Evolutionary conservation across 2,797 vertebrate genomes (phyloP), one percentile per base, ranked within the genome.

Genomic region (Ataeniobius toweri): DNA sequence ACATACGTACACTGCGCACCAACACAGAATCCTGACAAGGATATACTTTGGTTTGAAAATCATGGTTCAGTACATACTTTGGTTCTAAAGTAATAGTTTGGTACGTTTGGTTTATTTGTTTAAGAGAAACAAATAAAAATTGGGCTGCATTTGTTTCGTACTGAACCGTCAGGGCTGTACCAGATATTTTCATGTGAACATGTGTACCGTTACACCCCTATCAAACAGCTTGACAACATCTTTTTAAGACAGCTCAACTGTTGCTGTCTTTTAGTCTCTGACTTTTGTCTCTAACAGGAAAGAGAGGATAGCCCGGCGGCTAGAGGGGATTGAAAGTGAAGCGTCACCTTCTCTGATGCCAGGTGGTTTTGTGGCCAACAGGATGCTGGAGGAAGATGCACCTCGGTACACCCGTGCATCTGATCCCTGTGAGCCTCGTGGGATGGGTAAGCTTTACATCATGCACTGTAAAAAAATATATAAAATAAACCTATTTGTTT

Each of bases 291-390:
- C 18, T 55, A 61, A 63, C 92, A 99, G 98, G 91, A 99, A 99
- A 92, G 98, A 99, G 87, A 96, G 98, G 85, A 97, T 99, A 87
- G 98, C 98, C 51, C 95, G 98, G 61, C 97, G 98, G 53, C 93
- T 99, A 86, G 98, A 99, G 91, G 98, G 97, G 13, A 98, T 98
- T 28, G 97, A 99, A 86, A 95, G 95, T 41, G 98, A 99, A 26
- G 79, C 94, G 0, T 96, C 97, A 18, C 96, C 97, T 24, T 94
- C 96, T 71, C 95, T 98, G 85, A 88, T 97, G 28, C 95, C 97
- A 48, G 97, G 95, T 0, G 97, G 97, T 24, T 91, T 97, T 76
- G 97, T 99, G 26, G 95, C 97, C 22, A 97, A 99, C 83, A 95
- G 97, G 3, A 95, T 99, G 77, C 91, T 99, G 89, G 98, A 98